phyloP scores from a whole-genome alignment of 2,113 vertebrate species.

The Dermatemys mawii region DNA sequence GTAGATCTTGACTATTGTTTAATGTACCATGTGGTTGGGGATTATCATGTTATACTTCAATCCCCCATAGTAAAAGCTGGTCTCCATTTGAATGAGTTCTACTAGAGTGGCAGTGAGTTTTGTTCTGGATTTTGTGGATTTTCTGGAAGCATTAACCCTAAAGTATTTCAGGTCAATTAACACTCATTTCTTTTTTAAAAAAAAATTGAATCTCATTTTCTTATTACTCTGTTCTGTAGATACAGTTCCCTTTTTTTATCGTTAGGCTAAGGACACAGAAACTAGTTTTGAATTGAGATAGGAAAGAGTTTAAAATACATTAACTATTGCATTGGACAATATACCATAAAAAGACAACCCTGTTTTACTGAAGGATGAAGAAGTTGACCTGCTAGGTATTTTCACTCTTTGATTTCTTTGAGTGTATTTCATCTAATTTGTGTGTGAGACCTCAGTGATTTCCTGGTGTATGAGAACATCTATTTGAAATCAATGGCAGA shows the following conservation, averaged over 20 bases:
- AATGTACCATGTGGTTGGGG: neutral
- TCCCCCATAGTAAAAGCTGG: neutral
- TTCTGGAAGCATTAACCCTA: neutral
- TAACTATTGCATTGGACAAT: neutral
- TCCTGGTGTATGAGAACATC: neutral
- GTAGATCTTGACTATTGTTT: neutral
- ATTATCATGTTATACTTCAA: accelerated
- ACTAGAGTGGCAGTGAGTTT: neutral
- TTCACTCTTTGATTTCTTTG: neutral
- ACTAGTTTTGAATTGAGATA: slow-evolving; percentile 50
- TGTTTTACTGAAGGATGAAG: slow-evolving; percentile 2
- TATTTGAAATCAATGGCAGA: neutral
- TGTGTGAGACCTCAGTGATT: neutral
- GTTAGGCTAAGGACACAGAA: slow-evolving; percentile 37
- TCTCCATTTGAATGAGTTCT: accelerated
- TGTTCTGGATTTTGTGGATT: neutral
- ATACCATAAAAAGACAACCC: neutral
- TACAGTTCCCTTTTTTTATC: slow-evolving; percentile 1
- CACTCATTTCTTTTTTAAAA: neutral
- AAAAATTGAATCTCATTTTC: neutral
- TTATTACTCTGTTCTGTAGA: neutral
- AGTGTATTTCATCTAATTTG: neutral
- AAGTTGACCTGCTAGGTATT: neutral
- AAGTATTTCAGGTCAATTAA: neutral
- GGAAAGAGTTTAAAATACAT: slow-evolving; percentile 9